phyloP scores from a whole-genome alignment of 2,888 invertebrate genomes.

The Matsumyia berberina region DNA sequence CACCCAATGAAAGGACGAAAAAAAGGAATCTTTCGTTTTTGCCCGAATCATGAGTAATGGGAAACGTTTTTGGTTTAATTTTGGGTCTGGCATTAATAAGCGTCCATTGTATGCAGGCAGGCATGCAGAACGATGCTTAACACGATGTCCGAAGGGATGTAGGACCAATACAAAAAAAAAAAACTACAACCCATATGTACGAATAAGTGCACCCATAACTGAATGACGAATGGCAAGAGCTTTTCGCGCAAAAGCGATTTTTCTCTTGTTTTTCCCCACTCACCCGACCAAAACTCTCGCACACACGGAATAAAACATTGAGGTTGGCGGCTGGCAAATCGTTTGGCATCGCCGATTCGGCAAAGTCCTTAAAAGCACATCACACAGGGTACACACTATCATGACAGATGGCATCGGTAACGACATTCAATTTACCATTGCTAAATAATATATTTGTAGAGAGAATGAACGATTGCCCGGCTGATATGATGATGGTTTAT shows the following conservation, averaged over 20 bases:
- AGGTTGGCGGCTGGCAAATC: conserved; percentile 50
- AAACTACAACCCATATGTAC: conserved; percentile 18
- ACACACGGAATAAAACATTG: conserved; percentile 55
- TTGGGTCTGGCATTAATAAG: conserved; percentile 51
- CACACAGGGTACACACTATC: conserved; percentile 72
- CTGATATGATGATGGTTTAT: conserved; percentile 70
- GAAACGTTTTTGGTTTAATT: conserved; percentile 52
- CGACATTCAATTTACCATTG: conserved; percentile 76
- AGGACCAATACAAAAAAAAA: neutral
- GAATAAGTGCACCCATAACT: conserved; percentile 68
- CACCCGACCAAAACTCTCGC: conserved; percentile 2
- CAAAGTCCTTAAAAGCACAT: conserved; percentile 72
- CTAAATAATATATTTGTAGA: conserved; percentile 75
- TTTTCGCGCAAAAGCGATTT: conserved; percentile 72
- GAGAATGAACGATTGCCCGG: conserved; percentile 70
- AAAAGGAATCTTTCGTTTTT: neutral
- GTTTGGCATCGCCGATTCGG: conserved; percentile 30
- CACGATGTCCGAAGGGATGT: conserved; percentile 52
- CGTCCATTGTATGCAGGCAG: conserved; percentile 37
- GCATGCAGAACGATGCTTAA: conserved; percentile 25
- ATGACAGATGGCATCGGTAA: conserved; percentile 76
- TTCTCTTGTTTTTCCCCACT: conserved; percentile 31
- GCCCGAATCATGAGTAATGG: conserved; percentile 55
- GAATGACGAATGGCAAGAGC: conserved; percentile 70
- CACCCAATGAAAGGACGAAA: no score